Evolutionary conservation across 2,797 vertebrate species (phyloP), one percentile per base, ranked within the genome.

Genomic region (Siniperca obscura): DNA sequence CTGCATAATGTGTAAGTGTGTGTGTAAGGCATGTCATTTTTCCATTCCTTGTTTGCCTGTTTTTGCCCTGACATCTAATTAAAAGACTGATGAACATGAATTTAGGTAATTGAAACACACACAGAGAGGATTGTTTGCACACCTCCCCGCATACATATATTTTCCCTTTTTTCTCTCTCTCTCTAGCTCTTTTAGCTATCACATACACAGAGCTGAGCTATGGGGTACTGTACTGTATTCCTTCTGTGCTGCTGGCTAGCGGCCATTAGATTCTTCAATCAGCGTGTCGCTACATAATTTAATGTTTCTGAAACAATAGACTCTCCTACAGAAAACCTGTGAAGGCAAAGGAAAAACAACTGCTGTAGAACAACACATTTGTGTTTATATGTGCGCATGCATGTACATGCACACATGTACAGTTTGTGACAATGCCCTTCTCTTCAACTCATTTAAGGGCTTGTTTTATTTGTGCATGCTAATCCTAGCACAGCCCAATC

Each of bases 201-300:
- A 46, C 68, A 82, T 34, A 59, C 62, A 67, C 59, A 67, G 16
- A 62, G 48, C 78, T 70, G 34, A 86, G 78, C 82, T 76, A 46
- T 80, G 44, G n/a, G 44, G 13, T 36, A 36, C 60, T 81, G 75
- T 57, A 40, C 70, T 74, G 17, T 21, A 16, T 53, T 69, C 74
- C 75, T 34, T 72, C 71, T 82, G 81, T 87, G 81, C 84, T 55
- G 65, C 79, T 88, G 83, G 81, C 82, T 10, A 14, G 21, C 44
- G 34, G 78, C 86, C 83, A 78, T 77, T 64, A 42, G 16, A 64
- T 79, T 81, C 25, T 83, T 84, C 71, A 70, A 52, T 69, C 81
- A 64, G 50, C 36, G 12, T 67, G 74, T 74, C 75, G 65, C 82
- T 78, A 78, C 68, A 81, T 53, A 74, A 84, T 50, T 70, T 70